Base-by-base conservation (phyloP, 2,113 vertebrate species). In the Lamprologus speciosus region DNA sequence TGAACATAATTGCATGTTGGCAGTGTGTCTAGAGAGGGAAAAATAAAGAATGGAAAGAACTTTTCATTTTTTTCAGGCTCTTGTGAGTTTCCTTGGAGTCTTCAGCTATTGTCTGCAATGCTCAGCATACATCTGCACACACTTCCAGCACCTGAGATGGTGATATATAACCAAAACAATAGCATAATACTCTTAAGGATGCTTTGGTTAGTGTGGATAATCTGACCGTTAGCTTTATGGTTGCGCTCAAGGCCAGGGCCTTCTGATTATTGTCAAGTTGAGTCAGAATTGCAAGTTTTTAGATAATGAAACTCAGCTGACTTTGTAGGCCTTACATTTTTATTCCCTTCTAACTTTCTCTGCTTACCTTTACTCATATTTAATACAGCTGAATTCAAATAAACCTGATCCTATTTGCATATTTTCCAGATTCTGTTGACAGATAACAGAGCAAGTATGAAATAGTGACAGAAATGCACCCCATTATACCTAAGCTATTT, bases 381-480 rank as follows among this genome's bases (percentile, higher is more conserved):
- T 31, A 78, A 78, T 50, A 50, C 17, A 78, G 26, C 45, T 51
- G 45, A 51, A 78, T 78, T 78, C 45, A 31, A 78, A 51, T 51
- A 51, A 33, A 51, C 26, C 45, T 19, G 16, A 31, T 78, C 45
- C 45, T 7, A 51, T 78, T 78, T 51, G 45, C 17, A 78, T 78
- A 78, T 50, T 78, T 78, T 51, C 8, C 45, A 78, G 26, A 51
- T 78, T 51, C 45, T 78, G 17, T 51, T 78, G 73, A 78, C 45
- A 33, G 45, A 78, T 78, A 78, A 51, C 45, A 51, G 73, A 51
- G 28, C 42, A 51, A 78, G 7, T 51, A 31, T 13, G 17, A 78
- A 3, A 78, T n/a, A 13, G 73, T 31, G 42, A 50, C 73, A 9
- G 45, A 51, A 78, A 51, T n/a, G 73, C 45, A 51, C 26, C 26